These are phyloP conservation scores for Artemia sinica DNA, from an alignment of 2,888 invertebrate species.

Conservation along the genomic window DNA sequence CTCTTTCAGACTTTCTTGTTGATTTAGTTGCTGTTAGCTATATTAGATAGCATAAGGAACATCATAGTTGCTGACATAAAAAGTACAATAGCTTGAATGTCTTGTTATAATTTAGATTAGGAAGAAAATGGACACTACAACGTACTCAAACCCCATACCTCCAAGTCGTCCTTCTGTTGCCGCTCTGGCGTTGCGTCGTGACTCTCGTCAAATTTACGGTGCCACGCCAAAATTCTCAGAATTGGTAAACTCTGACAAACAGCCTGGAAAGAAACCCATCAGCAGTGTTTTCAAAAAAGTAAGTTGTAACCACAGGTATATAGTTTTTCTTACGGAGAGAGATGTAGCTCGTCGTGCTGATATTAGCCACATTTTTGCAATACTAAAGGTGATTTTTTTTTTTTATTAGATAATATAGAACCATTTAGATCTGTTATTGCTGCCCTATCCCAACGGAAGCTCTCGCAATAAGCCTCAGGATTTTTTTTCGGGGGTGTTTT, in stretches of 20 bases:
- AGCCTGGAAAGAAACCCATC: not conserved
- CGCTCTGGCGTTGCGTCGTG: slow-evolving; percentile 28
- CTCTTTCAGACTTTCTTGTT: no score
- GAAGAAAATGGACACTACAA: slow-evolving; percentile 5
- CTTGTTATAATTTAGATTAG: not conserved
- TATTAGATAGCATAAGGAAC: no score
- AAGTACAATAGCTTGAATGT: no score
- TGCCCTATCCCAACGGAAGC: no score
- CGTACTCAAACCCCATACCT: slow-evolving; percentile 23
- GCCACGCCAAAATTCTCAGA: slow-evolving; percentile 33
- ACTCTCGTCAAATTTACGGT: slow-evolving; percentile 30
- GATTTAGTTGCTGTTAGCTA: no score
- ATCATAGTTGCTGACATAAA: no score
- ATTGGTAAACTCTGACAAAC: slow-evolving; percentile 29
- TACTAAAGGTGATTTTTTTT: no score
- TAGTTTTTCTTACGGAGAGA: not conserved
- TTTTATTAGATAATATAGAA: no score
- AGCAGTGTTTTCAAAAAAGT: slow-evolving; percentile 12
- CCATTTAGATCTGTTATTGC: no score
- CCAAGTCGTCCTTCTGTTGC: slow-evolving; percentile 24
- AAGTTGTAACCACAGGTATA: not conserved
- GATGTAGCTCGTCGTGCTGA: not conserved
- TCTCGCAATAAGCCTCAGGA: no score
- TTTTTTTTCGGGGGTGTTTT: no score
- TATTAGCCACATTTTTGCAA: not conserved